Evolutionary conservation across 2,113 vertebrate species (phyloP).

Genomic region (Catharus minimus): DNA sequence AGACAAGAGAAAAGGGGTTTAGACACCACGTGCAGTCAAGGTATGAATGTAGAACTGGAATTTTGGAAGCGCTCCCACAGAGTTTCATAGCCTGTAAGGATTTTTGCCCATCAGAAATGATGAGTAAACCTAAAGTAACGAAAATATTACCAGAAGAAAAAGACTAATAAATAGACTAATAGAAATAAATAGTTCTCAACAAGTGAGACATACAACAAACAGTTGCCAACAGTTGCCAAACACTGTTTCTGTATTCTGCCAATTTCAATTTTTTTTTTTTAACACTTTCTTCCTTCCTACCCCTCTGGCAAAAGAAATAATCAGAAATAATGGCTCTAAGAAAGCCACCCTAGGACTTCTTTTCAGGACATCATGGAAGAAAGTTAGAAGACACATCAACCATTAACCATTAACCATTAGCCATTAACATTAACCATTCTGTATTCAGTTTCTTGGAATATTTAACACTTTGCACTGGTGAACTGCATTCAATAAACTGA

Average conservation of each 20-base stretch:
- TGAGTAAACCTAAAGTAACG: neutral
- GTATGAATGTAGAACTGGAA: neutral
- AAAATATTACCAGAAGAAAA: neutral
- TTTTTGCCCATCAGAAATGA: neutral
- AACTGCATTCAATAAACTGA: neutral
- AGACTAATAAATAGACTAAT: neutral
- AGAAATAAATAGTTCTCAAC: neutral
- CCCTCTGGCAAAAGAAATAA: neutral
- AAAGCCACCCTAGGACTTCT: neutral
- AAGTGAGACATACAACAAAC: neutral
- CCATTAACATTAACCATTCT: neutral
- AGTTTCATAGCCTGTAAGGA: neutral
- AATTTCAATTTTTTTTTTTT: neutral
- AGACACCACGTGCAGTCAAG: neutral
- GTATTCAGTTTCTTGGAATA: neutral
- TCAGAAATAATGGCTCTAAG: neutral
- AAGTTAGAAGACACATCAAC: neutral
- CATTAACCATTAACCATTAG: no score
- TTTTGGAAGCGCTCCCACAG: neutral
- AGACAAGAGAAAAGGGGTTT: neutral
- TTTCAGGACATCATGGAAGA: neutral
- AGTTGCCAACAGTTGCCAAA: neutral
- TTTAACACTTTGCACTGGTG: neutral
- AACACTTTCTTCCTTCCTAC: neutral
- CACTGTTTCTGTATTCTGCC: neutral